Evolutionary conservation across 2,113 vertebrate genomes (phyloP).

Genomic region (Azemiops feae): DNA sequence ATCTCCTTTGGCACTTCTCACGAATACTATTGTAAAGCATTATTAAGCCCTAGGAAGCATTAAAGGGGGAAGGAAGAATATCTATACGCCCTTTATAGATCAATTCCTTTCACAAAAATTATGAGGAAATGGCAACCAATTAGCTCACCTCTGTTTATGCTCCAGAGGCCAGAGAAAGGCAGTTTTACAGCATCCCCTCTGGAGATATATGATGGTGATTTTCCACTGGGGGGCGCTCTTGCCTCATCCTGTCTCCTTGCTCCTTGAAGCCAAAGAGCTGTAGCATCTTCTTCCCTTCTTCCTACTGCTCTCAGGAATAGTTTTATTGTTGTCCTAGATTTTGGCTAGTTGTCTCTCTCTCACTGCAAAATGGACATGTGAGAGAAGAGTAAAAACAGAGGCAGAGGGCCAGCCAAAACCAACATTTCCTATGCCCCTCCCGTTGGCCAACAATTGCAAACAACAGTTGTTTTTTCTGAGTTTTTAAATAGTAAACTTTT

Average conservation of each 20-base stretch:
- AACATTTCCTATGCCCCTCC: background rate
- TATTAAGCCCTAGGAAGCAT: background rate
- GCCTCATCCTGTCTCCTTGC: background rate
- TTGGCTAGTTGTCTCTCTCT: background rate
- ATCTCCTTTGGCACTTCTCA: background rate
- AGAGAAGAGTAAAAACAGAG: background rate
- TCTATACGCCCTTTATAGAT: background rate
- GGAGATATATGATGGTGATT: background rate
- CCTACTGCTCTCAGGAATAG: background rate
- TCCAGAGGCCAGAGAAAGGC: background rate
- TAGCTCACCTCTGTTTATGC: background rate
- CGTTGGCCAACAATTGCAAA: background rate
- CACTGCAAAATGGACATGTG: background rate
- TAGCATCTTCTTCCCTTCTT: background rate
- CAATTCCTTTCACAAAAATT: background rate
- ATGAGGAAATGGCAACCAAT: background rate
- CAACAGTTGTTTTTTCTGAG: background rate
- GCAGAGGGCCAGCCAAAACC: background rate
- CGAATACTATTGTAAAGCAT: background rate
- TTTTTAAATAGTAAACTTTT: background rate
- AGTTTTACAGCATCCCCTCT: background rate
- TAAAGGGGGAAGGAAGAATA: background rate
- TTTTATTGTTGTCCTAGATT: background rate
- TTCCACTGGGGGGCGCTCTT: background rate
- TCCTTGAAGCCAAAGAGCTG: background rate